Base-by-base conservation (phyloP, 92 coral and sea anemone genomes). In the Pocillopora meandrina region DNA sequence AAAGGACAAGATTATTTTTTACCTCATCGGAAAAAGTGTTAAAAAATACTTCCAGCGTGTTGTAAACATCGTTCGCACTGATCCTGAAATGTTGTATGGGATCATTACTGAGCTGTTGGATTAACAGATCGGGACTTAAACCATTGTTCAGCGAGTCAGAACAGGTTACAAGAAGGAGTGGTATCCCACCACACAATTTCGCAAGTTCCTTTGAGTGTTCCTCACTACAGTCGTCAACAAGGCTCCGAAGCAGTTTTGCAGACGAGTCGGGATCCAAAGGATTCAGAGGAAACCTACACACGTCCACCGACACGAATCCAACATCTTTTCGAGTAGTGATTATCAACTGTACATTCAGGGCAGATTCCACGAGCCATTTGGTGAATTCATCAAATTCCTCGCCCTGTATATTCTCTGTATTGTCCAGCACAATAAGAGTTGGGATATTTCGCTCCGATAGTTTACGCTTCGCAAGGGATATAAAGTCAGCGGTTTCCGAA, bases 381-480 rank as follows among this genome's bases (percentile, higher is more conserved):
- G 64, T 36, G 34, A 56, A 31, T 33, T 11, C 35, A 7, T 65
- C 71, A 16, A 65, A 65, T 12, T 65, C 71, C 7, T 65, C 20
- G 12, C 33, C 71, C 31, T 88, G 91, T 57, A 88, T 59, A 33
- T 88, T 88, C 74, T 88, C 91, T 34, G 88, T 61, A 65, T 88
- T 88, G 77, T 88, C 91, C 12, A 88, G 71, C 47, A 88, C 84
- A n/a, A 88, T 79, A 35, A 88, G 60, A 34, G 88, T 84, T 61
- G 49, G 74, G 2, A 12, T 1, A 17, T 71, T 33, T 23, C 74
- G 76, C 7, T 77, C 67, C 15, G 31, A 19, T 10, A 89, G 90
- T 21, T 35, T 36, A 58, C 33, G 61, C 21, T 76, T 36, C 11
- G 90, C 67, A 19, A 74, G 89, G 26, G 5, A 56, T 5, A 79